A percentile compares a stretch with the other conserved stretches of the same genome.
Conservation (phyloP, 1,140 invertebrate species). For the Pogonognathellus flavescens region DNA sequence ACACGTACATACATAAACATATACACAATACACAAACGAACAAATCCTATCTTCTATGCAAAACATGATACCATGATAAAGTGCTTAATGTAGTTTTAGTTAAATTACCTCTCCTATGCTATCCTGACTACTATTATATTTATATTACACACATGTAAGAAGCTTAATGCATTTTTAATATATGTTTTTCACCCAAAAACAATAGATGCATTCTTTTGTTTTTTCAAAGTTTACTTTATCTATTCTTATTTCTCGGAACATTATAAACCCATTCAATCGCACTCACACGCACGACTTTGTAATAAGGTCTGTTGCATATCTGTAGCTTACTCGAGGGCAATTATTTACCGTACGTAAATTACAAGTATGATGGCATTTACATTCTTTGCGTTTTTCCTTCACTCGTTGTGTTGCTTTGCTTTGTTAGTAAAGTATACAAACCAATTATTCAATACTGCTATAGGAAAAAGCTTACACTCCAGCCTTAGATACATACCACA, state of each 20-base stretch:
- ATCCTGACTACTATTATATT: too few relatives aligned
- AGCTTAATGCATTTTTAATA: constrained; percentile 42
- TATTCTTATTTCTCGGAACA: constrained; percentile 25
- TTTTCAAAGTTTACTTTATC: background rate
- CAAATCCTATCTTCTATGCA: too few relatives aligned
- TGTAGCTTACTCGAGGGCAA: background rate
- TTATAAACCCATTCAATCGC: constrained; percentile 46
- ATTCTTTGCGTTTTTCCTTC: background rate
- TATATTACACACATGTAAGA: background rate
- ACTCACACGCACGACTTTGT: constrained; percentile 47
- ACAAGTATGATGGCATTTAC: constrained; percentile 11
- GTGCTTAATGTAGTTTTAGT: background rate
- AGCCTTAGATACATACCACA: too few relatives aligned
- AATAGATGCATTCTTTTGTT: constrained; percentile 46
- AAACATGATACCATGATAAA: too few relatives aligned
- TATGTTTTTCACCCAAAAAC: constrained; percentile 31
- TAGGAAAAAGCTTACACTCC: too few relatives aligned
- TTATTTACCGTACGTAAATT: background rate
- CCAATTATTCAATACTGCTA: too few relatives aligned
- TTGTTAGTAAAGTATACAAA: too few relatives aligned
- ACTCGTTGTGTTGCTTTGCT: too few relatives aligned
- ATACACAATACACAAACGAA: too few relatives aligned
- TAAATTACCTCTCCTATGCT: background rate
- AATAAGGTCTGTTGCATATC: background rate
- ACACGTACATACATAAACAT: too few relatives aligned